Percentiles rank a stretch among this genome's conserved stretches.
Conservation (phyloP, 2,888 invertebrate genomes). For the Catocala nupta region DNA sequence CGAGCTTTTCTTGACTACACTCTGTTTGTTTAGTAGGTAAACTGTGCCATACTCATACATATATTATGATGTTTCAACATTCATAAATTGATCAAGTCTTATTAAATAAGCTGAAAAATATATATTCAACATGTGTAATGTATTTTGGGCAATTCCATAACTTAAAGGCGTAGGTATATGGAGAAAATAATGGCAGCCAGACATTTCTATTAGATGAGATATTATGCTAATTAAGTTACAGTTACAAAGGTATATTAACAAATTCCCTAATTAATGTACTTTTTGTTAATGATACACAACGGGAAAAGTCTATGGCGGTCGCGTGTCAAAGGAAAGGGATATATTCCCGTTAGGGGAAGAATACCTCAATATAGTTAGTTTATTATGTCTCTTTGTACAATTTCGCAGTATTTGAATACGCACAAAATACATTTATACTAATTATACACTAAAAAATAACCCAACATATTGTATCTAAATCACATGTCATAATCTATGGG, state of each 20-base stretch:
- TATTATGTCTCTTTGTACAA: background rate
- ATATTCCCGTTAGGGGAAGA: constrained; percentile 37
- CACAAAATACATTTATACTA: too few relatives aligned
- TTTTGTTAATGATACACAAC: constrained; percentile 38
- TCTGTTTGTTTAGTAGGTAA: constrained; percentile 19
- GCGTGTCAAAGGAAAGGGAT: constrained; percentile 42
- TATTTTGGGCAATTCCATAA: too few relatives aligned
- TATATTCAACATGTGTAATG: too few relatives aligned
- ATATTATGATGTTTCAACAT: constrained; percentile 1
- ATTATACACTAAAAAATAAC: too few relatives aligned
- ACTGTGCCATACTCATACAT: constrained; percentile 16
- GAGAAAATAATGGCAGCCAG: too few relatives aligned
- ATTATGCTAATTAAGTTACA: background rate
- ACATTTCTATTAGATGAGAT: too few relatives aligned
- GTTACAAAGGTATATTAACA: background rate
- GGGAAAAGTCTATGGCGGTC: constrained; percentile 32
- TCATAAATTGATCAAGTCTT: too few relatives aligned
- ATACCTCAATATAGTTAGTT: background rate
- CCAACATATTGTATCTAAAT: background rate
- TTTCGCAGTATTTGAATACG: background rate
- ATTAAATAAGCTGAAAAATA: too few relatives aligned
- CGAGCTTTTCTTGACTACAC: constrained; percentile 36
- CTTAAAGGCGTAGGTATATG: too few relatives aligned
- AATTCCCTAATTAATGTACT: constrained; percentile 14
- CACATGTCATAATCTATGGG: too few relatives aligned